Percentiles rank a stretch among this genome's conserved stretches.
Conservation (phyloP, 2,113 vertebrate genomes). For the Progne subis region DNA sequence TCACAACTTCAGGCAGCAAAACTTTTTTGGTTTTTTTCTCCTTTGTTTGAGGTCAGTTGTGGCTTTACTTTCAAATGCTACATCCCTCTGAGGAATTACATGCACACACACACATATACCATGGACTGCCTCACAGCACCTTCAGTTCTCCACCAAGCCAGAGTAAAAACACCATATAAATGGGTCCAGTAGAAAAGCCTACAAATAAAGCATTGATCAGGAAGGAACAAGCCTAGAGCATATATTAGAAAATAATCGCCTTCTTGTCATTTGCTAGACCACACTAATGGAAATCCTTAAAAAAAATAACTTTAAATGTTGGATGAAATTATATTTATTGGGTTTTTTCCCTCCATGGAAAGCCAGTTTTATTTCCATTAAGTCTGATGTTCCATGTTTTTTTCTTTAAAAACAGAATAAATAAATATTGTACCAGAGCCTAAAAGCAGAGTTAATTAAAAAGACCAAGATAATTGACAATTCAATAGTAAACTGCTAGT, state of each 20-base stretch:
- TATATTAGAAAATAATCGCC: background rate
- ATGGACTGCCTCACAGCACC: background rate
- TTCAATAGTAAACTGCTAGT: background rate
- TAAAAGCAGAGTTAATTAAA: constrained; percentile 52
- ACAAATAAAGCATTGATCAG: background rate
- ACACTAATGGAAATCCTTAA: background rate
- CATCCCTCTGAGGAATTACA: background rate
- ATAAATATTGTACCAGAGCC: background rate
- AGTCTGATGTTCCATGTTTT: background rate
- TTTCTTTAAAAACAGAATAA: background rate
- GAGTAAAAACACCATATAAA: background rate
- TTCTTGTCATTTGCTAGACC: background rate
- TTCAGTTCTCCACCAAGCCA: background rate
- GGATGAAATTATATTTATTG: background rate
- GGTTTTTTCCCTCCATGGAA: background rate
- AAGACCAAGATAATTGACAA: constrained; percentile 35
- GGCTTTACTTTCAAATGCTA: background rate
- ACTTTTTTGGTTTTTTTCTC: background rate
- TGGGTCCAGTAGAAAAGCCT: background rate
- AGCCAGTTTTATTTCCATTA: background rate
- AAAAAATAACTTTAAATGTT: background rate
- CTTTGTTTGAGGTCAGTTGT: background rate
- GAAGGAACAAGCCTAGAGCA: background rate
- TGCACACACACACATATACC: background rate
- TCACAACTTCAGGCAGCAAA: background rate